phyloP scores from a whole-genome alignment of 2,888 invertebrate species.

The Drosophila multiciliata region DNA sequence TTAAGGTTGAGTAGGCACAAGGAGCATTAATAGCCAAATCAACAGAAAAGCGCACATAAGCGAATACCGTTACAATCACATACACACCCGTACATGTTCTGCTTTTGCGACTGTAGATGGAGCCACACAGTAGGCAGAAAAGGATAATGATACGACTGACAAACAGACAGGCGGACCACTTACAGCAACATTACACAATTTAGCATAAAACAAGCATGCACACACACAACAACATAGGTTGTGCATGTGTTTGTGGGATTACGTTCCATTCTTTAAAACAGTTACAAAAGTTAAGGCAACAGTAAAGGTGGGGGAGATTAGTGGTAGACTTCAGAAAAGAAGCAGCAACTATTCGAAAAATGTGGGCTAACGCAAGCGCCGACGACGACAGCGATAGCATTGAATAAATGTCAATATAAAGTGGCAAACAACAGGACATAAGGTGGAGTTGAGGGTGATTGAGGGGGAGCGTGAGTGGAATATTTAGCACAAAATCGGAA shows the following conservation, averaged over 20 bases:
- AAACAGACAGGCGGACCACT: conserved; percentile 1
- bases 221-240: neutral
- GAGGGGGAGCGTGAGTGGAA: neutral
- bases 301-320: conserved; percentile 12
- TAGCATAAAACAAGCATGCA: conserved; percentile 31
- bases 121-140: conserved; percentile 23
- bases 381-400: conserved; percentile 44
- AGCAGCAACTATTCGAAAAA: conserved; percentile 39
- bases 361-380: conserved; percentile 51
- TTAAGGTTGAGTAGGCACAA: conserved; percentile 1
- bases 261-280: conserved; percentile 61
- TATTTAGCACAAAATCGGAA: conserved; percentile 28
- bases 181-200: conserved; percentile 50
- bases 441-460: neutral
- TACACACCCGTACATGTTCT: neutral
- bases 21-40: conserved; percentile 30
- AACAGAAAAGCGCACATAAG: conserved; percentile 8
- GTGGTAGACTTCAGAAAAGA: conserved; percentile 7
- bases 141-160: conserved; percentile 28
- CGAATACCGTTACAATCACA: conserved; percentile 7
- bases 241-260: conserved; percentile 3
- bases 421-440: conserved; percentile 21
- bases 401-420: conserved; percentile 70
- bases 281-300: conserved; percentile 45
- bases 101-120: conserved; percentile 20